A percentile compares a stretch with the other conserved stretches of the same genome.
Conservation (phyloP, 2,113 vertebrate species). For the Canis aureus region DNA sequence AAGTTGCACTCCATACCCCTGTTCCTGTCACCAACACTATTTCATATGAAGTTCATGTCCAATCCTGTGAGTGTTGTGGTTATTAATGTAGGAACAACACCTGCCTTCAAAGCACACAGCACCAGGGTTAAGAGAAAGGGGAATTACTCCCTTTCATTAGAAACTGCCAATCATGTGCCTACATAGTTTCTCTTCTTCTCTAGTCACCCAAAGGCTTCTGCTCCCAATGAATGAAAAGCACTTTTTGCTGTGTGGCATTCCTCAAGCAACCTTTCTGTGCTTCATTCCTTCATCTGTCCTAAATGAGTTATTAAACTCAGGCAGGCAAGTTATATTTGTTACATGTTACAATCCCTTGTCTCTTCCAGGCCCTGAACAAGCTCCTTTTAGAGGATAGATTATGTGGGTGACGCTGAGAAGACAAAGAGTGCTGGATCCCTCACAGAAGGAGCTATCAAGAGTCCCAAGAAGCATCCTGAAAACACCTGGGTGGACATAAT, state of each 20-base stretch:
- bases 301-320: neutral
- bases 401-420: neutral
- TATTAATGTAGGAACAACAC: neutral
- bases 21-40: neutral
- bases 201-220: neutral
- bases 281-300: neutral
- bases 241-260: neutral
- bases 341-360: neutral
- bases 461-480: neutral
- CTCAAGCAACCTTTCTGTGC: neutral
- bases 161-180: neutral
- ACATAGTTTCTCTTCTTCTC: neutral
- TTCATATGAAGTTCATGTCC: neutral
- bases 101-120: neutral
- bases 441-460: neutral
- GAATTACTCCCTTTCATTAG: neutral
- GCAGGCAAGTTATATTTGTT: neutral
- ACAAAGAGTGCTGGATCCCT: neutral
- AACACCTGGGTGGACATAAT: neutral
- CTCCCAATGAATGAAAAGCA: neutral
- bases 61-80: neutral
- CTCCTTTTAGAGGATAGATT: neutral
- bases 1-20: neutral
- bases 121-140: neutral
- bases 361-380: neutral